Base-by-base conservation (phyloP, 2,888 invertebrate genomes). In the Eupeodes latifasciatus region DNA sequence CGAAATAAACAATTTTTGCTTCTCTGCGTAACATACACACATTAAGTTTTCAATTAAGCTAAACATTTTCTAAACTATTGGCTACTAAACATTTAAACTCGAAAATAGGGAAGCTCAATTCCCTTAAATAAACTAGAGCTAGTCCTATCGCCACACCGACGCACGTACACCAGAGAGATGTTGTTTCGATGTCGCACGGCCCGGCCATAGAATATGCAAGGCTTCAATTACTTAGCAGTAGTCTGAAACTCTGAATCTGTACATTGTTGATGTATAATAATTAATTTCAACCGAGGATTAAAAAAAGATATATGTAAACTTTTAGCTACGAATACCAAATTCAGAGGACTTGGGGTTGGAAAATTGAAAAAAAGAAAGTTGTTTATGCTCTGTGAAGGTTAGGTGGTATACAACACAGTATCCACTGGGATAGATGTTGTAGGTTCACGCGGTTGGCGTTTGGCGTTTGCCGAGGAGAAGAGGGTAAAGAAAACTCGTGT, bases 201-300 rank as follows among this genome's bases (percentile, higher is more conserved):
- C 36, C 11, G 16, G n/a, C 4, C 16, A 51, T 14, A 11, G 14
- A 49, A 67, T 27, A 67, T 67, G 51, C 27, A 27, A 3, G 5
- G 11, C 49, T 49, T 34, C 49, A 67, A 67, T 67, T 67, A 67
- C 66, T 49, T 67, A 67, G n/a, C 34, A 51, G 66, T 34, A 67
- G 66, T 67, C n/a, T 67, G n/a, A 34, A 9, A 14, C 61, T 67
- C n/a, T 67, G n/a, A 34, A 9, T n/a, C 61, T 34, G 14, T 11
- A 59, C 12, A n/a, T 14, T 51, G 67, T n/a, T 51, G 34, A 49
- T 34, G n/a, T 67, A 49, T 36, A 67, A 67, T 67, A 36, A 67
- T 67, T 51, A 53, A 53, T 67, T 67, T n/a, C 36, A 67, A 51
- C 67, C 51, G 67, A 51, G 67, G 36, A 67, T 67, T 61, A 36